phyloP scores from a whole-genome alignment of 2,888 invertebrate genomes.

The Temnothorax rugatulus region DNA sequence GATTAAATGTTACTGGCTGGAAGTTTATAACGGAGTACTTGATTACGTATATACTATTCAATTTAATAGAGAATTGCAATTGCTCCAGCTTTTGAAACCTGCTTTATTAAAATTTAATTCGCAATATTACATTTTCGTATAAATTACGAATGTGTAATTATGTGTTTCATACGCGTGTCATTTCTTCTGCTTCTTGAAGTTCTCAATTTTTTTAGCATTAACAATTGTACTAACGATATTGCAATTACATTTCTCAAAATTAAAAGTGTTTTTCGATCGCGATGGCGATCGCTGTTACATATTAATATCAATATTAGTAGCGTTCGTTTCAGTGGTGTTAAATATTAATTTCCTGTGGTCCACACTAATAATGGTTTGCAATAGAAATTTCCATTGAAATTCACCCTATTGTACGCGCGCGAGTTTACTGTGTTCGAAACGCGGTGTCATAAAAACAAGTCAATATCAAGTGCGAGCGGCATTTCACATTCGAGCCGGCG shows the following conservation, averaged over 20 bases:
- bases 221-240: neutral
- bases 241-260: neutral
- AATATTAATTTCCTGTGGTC: neutral
- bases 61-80: neutral
- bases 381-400: neutral
- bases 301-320: neutral
- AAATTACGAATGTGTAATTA: neutral
- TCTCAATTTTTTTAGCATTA: neutral
- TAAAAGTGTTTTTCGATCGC: neutral
- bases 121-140: neutral
- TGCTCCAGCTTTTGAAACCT: neutral
- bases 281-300: neutral
- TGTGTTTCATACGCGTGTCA: neutral
- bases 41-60: neutral
- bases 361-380: neutral
- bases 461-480: neutral
- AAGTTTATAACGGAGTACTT: neutral
- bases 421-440: neutral
- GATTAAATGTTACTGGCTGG: conserved; percentile 9
- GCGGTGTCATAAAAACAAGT: neutral
- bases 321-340: neutral
- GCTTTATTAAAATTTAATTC: conserved; percentile 20
- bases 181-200: neutral
- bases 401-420: neutral
- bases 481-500: neutral